phyloP scores from a whole-genome alignment of 2,113 vertebrate genomes.

The Bujurquina vittata region DNA sequence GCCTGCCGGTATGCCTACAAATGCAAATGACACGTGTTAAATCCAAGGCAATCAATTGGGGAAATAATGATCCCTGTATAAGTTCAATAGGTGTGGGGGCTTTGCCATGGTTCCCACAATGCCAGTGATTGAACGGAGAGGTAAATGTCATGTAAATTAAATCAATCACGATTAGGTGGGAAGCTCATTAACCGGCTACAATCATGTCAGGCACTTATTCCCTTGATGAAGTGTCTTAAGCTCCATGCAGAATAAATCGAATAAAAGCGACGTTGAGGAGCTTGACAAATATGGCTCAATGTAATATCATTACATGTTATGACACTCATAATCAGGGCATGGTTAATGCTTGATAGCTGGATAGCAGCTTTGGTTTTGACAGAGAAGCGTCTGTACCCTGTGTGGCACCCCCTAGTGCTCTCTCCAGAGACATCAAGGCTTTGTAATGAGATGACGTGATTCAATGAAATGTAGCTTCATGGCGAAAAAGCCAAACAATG shows the following conservation, averaged over 20 bases:
- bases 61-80: conserved; percentile 66
- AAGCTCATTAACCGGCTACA: conserved; percentile 71
- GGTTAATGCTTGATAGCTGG: conserved; percentile 22
- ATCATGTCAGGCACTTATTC: conserved; percentile 71
- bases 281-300: conserved; percentile 54
- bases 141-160: conserved; percentile 79
- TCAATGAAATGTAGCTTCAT: conserved; percentile 3
- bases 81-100: conserved; percentile 48
- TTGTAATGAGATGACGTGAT: conserved; percentile 18
- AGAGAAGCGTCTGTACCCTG: not conserved
- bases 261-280: conserved; percentile 53
- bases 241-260: conserved; percentile 55
- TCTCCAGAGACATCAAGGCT: not conserved
- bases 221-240: conserved; percentile 64
- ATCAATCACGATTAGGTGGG: conserved; percentile 71
- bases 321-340: conserved; percentile 53
- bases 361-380: not conserved
- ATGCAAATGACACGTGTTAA: conserved; percentile 53
- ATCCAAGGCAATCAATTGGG: conserved; percentile 57
- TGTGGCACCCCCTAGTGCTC: not conserved
- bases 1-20: conserved; percentile 19
- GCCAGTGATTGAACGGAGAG: conserved; percentile 71
- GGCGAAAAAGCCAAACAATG: not conserved
- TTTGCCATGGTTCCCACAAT: conserved; percentile 20
- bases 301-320: conserved; percentile 61